Base-by-base conservation (phyloP, 2,888 invertebrate species). In the Xanthia togata region DNA sequence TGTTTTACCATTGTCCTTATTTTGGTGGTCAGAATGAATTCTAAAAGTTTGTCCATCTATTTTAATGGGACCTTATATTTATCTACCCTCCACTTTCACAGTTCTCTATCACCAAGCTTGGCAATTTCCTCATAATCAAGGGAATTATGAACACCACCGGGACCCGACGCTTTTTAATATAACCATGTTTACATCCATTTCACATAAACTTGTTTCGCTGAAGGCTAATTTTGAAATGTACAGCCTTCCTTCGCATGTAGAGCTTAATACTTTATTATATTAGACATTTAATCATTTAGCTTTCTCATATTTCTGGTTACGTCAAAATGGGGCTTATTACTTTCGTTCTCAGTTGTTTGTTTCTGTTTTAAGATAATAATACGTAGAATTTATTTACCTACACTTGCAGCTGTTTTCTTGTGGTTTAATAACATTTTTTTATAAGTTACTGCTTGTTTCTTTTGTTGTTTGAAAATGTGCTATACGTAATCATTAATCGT, bases 191-290 rank as follows among this genome's bases (percentile, higher is more conserved):
- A 82, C 81, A 73, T 83, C 78, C 77, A 87, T 88, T 87, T 88
- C 64, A 78, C 71, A 74, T 79, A 79, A 87, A 79, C 75, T 60
- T 68, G 57, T 78, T 85, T 73, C 71, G 59, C 57, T 74, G 57
- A 67, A 41, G 73, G 88, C 83, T 83, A 87, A 88, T 88, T 89
- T 89, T 78, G 77, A 83, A 81, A 82, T 89, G 72, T 81, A 77
- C 70, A 50, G 53, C 67, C 41, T 57, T 68, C 14, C 38, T 50
- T 65, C 64, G 68, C 68, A 62, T 64, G 35, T 71, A 38, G 68
- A 41, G 60, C 73, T 65, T 70, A 59, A 53, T 81, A 62, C 53
- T 79, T 75, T 68, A 76, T 44, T 65, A 63, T 62, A 63, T 83
- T 68, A 79, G n/a, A 70, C 23, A 55, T 75, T 63, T 55, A 55